These are phyloP conservation scores for Mesocricetus auratus DNA, from an alignment of 2,113 vertebrate species.

Conservation along the genomic window DNA sequence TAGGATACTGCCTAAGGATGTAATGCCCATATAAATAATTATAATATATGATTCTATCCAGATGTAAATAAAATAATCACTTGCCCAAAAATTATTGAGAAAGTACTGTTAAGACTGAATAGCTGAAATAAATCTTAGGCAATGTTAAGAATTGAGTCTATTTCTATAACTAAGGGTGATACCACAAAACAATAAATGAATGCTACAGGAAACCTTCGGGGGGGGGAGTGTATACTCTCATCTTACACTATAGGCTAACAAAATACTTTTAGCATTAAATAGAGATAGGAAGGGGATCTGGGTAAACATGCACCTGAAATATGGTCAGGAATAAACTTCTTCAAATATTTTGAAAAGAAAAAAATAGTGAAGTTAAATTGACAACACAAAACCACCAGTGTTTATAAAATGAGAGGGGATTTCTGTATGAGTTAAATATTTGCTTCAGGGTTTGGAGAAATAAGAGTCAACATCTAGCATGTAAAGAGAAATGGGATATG, in stretches of 20 bases:
- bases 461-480: neutral
- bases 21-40: neutral
- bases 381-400: neutral
- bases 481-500: neutral
- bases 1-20: neutral
- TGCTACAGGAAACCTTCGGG: neutral
- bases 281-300: neutral
- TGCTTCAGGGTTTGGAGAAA: neutral
- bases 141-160: slow-evolving; percentile 32
- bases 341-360: neutral
- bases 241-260: neutral
- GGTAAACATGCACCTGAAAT: neutral
- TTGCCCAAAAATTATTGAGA: neutral
- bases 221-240: neutral
- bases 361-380: neutral
- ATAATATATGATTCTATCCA: neutral
- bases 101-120: slow-evolving; percentile 17
- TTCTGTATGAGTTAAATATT: neutral
- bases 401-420: slow-evolving; percentile 37
- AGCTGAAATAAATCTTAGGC: neutral
- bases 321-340: neutral
- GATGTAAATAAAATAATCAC: neutral
- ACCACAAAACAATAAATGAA: neutral
- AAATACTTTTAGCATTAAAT: slow-evolving; percentile 25
- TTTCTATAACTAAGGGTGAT: neutral